A percentile compares a stretch with the other conserved stretches of the same genome.
Evolutionary conservation across 92 coral and sea anemone genomes (phyloP).

Genomic region (Epizoanthus illoricatus): DNA sequence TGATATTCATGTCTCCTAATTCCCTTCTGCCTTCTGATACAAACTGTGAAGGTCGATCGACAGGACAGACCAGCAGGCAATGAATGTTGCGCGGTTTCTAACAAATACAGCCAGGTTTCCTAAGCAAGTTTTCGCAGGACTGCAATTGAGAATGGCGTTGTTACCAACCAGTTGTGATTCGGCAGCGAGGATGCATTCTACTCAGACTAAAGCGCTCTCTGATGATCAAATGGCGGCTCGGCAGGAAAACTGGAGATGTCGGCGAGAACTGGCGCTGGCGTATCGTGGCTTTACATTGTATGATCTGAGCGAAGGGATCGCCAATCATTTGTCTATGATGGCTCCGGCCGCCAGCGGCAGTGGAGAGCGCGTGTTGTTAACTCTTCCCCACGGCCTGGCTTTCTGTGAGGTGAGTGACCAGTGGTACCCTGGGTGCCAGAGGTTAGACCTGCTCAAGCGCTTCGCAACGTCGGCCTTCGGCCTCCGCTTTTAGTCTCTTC

Average conservation of each 20-base stretch:
- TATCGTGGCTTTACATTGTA: conserved; percentile 15
- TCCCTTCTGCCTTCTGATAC: no score
- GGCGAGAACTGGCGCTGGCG: conserved; percentile 22
- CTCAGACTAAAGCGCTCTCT: not conserved
- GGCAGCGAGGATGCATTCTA: not conserved
- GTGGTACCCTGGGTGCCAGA: no score
- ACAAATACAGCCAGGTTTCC: not conserved
- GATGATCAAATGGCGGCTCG: conserved; percentile 19
- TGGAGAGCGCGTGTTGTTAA: conserved; percentile 18
- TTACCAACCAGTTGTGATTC: not conserved
- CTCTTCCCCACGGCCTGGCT: conserved; percentile 17
- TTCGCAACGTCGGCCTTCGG: no score
- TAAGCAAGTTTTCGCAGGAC: not conserved
- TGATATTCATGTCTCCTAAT: no score
- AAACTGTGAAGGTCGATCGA: no score
- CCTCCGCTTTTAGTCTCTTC: no score
- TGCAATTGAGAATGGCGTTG: not conserved
- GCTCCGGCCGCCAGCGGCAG: conserved; percentile 41
- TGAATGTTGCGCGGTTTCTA: not conserved
- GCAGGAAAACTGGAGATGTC: conserved; percentile 8
- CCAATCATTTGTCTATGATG: conserved; percentile 35
- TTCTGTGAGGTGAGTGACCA: conserved; percentile 34
- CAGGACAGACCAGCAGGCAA: no score
- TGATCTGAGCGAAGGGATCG: conserved; percentile 3
- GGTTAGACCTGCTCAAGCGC: no score